phyloP scores from a whole-genome alignment of 1,140 invertebrate species.

The Atta colombica region DNA sequence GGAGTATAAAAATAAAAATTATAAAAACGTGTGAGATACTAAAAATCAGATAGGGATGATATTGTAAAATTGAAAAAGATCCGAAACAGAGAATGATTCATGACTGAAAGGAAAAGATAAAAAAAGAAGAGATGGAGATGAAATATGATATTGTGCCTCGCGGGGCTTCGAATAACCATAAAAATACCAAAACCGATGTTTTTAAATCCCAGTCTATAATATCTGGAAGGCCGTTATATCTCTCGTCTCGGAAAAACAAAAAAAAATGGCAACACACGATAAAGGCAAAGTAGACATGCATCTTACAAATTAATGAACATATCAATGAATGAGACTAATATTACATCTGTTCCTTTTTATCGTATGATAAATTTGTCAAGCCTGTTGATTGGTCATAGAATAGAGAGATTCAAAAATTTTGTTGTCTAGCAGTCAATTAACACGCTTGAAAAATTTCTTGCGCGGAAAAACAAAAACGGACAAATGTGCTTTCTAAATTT shows the following conservation, averaged over 20 bases:
- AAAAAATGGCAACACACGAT: neutral
- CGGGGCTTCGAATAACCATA: conserved; percentile 1
- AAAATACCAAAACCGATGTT: conserved; percentile 48
- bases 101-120: conserved; percentile 19
- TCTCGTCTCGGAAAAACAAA: neutral
- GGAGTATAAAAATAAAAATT: neutral
- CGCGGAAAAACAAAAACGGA: too few relatives aligned
- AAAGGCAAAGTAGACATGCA: neutral
- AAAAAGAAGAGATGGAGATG: conserved; percentile 26
- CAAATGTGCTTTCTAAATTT: too few relatives aligned
- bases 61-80: conserved; percentile 40
- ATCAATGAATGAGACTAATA: neutral
- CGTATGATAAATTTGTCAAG: too few relatives aligned
- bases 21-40: neutral
- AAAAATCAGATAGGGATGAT: conserved; percentile 27
- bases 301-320: too few relatives aligned
- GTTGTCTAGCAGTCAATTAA: too few relatives aligned
- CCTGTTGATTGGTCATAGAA: too few relatives aligned
- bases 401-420: too few relatives aligned
- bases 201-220: conserved; percentile 24
- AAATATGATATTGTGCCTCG: conserved; percentile 33
- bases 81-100: conserved; percentile 31
- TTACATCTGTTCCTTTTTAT: too few relatives aligned
- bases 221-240: neutral
- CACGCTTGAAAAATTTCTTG: too few relatives aligned